Percentiles rank a stretch among this genome's conserved stretches.
phyloP scores from a whole-genome alignment of 2,113 vertebrate genomes.

The Nyctibius bracteatus region DNA sequence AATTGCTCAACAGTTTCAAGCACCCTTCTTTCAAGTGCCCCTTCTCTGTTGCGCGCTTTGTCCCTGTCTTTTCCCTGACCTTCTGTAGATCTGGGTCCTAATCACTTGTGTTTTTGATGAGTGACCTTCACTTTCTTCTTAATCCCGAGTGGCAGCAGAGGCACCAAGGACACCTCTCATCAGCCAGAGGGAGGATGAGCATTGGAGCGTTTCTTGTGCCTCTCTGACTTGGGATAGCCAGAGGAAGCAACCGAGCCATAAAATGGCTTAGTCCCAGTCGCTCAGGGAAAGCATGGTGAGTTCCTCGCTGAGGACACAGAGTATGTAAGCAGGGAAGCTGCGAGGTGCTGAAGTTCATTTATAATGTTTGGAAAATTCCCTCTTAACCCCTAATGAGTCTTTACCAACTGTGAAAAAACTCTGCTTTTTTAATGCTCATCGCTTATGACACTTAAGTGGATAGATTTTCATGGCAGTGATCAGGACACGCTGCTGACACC shows the following conservation, averaged over 20 bases:
- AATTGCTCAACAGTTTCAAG: background rate
- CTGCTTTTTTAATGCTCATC: background rate
- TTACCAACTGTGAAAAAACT: background rate
- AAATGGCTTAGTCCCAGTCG: background rate
- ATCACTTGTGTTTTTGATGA: background rate
- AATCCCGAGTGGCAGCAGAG: background rate
- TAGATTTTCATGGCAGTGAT: background rate
- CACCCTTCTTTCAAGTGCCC: background rate
- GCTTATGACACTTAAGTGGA: background rate
- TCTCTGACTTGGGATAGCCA: background rate
- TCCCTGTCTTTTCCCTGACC: background rate
- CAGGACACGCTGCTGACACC: background rate
- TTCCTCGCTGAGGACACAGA: rapidly evolving
- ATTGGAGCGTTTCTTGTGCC: background rate
- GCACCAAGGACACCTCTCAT: rapidly evolving
- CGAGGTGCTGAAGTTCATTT: background rate
- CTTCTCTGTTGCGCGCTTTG: background rate
- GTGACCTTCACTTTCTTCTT: background rate
- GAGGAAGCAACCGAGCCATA: background rate
- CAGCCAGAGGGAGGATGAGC: background rate
- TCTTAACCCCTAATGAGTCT: background rate
- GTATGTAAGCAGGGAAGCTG: background rate
- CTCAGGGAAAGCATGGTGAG: background rate
- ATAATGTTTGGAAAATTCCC: background rate
- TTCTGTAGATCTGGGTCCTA: background rate